Conservation (phyloP, 2,888 invertebrate genomes). For the Agonum fuliginosum region DNA sequence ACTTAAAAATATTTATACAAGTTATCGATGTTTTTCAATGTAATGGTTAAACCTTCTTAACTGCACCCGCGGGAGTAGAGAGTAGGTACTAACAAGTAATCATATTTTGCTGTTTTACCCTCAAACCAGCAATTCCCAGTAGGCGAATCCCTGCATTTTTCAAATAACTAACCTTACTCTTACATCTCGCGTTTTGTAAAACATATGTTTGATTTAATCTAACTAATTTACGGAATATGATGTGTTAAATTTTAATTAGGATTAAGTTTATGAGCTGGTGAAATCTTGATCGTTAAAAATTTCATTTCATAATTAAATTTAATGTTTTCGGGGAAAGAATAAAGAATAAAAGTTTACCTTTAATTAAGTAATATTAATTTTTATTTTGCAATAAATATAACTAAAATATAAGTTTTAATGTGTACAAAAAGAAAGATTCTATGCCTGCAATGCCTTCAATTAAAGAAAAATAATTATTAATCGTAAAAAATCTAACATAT, state of each 20-base stretch:
- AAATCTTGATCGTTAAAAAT: neutral
- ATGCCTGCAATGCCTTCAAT: no score
- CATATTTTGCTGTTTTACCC: constrained; percentile 17
- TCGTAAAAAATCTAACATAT: no score
- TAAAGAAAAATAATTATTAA: no score
- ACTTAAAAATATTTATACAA: no score
- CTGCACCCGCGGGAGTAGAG: constrained; percentile 3
- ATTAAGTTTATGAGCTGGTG: neutral
- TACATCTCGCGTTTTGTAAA: neutral
- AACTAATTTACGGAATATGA: neutral
- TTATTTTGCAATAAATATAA: no score
- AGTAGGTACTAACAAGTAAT: neutral
- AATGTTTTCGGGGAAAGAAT: no score
- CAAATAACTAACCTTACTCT: neutral
- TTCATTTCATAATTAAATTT: neutral
- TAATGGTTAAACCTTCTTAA: constrained; percentile 6
- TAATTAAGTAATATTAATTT: no score
- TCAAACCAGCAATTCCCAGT: constrained; percentile 6
- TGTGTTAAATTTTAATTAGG: neutral
- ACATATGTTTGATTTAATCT: neutral
- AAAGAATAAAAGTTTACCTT: no score
- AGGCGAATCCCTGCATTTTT: constrained; percentile 2
- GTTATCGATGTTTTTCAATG: constrained; percentile 10
- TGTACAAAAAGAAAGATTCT: no score
- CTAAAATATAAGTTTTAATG: no score